Base-by-base conservation (phyloP, 2,113 vertebrate species). In the Calcarius ornatus region DNA sequence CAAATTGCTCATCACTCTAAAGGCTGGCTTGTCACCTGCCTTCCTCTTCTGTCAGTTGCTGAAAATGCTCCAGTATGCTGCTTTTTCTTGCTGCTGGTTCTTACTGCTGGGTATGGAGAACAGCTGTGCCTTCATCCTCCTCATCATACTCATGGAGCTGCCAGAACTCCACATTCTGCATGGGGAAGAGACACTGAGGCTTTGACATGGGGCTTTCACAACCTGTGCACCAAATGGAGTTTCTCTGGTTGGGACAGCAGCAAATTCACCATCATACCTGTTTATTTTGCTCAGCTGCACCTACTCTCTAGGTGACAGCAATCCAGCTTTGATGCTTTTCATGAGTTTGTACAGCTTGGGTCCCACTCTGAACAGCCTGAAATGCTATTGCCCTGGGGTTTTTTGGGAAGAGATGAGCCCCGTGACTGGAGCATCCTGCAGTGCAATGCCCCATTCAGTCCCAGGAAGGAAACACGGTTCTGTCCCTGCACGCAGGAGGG, bases 121-220 rank as follows among this genome's bases (percentile, higher is more conserved):
- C 81, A 97, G 95, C 92, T 21, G 66, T 90, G 83, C 95, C 89
- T 94, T 96, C 87, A 93, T 63, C 61, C 92, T 95, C 63, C 60
- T 87, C 59, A 13, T 25, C 75, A 92, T 81, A 76, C 85, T 13
- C 31, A 13, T 69, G 80, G 68, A 35, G 61, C 76, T 96, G 95
- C 91, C 96, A 95, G 96, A 89, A 66, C 77, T 50, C 76, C 22
- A 18, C 4, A 2, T 45, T 65, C 75, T 51, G 40, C 23, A 14
- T 1, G 21, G 35, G 6, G 9, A 35, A 9, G 21, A 57, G 59
- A 25, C n/a, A 3, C 35, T 30, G 53, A 42, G 11, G 43, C 20
- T 68, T 50, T 35, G 27, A 22, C 43, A 33, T 1, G 37, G 64
- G 48, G 33, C 73, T 81, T 77, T 57, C 8, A 25, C 22, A 86